Base-by-base conservation (phyloP, 2,113 vertebrate genomes). In the Petromus typicus region DNA sequence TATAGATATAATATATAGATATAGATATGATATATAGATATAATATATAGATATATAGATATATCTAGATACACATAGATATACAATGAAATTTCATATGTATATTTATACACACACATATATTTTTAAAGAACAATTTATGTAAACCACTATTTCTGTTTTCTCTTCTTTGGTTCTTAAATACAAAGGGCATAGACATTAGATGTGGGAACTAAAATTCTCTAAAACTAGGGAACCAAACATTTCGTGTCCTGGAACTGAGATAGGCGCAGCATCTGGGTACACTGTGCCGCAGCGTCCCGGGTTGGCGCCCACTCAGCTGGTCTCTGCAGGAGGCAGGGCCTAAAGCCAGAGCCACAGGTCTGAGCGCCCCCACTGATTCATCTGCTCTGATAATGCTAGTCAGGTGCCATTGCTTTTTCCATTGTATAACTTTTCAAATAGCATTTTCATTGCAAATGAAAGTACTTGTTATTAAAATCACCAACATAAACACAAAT, bases 371-470 rank as follows among this genome's bases (percentile, higher is more conserved):
- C 10, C 75, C 51, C 16, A 43, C n/a, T 83, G 43, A 59, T 83
- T 93, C 79, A 79, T 89, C 69, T 61, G 64, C 83, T 88, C 66
- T 4, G 69, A 2, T 12, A 51, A 5, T 37, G 91, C 86, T 94
- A 66, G 54, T 90, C 83, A 64, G 54, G 84, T 73, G 76, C 69
- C 78, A n/a, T 57, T 85, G 27, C 75, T 67, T 51, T 78, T 17
- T 64, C 23, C 40, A 78, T 90, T 82, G 80, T 32, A 13, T 84
- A n/a, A 76, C 83, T 96, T 89, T 94, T 87, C 76, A 86, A 81
- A 56, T 45, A 81, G 45, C 27, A 54, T 82, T 80, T 93, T 82
- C 48, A 18, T 69, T 75, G 37, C 48, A 45, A 1, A 92, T 89
- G 30, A 61, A 73, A 87, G 23, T 48, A 34, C 10, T 66, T 92